phyloP scores from a whole-genome alignment of 1,140 invertebrate species.

The Lordiphosa clarofinis region DNA sequence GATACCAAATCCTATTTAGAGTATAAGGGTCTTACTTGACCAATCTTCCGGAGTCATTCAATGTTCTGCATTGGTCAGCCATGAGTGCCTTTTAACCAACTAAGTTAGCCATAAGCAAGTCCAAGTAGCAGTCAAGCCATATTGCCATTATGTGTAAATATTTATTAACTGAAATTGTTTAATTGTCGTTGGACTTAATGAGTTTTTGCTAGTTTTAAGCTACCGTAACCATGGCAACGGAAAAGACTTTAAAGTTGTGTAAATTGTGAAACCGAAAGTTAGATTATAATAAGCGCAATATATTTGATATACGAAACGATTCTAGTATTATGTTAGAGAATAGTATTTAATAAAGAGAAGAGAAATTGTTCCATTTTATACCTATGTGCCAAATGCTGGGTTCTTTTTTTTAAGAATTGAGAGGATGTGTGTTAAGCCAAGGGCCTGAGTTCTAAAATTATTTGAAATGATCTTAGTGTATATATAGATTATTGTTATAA shows the following conservation, averaged over 20 bases:
- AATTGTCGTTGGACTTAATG: constrained; percentile 1
- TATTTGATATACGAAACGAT: constrained; percentile 19
- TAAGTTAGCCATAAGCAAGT: no score
- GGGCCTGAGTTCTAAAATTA: no score
- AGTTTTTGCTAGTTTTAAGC: constrained; percentile 41
- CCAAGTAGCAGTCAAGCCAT: not conserved
- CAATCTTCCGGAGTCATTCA: constrained; percentile 15
- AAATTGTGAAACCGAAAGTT: constrained; percentile 33
- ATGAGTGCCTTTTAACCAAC: constrained; percentile 38
- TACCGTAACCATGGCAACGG: constrained; percentile 32
- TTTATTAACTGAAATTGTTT: constrained; percentile 51
- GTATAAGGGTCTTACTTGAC: constrained; percentile 20
- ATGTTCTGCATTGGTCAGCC: constrained; percentile 3
- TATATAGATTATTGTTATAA: no score
- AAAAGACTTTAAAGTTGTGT: constrained; percentile 59
- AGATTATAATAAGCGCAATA: constrained; percentile 5
- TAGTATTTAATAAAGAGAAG: constrained; percentile 37
- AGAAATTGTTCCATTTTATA: not conserved
- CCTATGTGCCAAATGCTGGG: not conserved
- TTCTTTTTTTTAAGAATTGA: no score
- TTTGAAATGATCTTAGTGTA: no score
- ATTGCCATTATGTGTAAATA: constrained; percentile 63
- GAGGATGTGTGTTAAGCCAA: no score
- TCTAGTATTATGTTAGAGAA: constrained; percentile 25
- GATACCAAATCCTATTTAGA: constrained; percentile 40